phyloP scores from a whole-genome alignment of 92 coral and sea anemone genomes.

The Desmophyllum pertusum region DNA sequence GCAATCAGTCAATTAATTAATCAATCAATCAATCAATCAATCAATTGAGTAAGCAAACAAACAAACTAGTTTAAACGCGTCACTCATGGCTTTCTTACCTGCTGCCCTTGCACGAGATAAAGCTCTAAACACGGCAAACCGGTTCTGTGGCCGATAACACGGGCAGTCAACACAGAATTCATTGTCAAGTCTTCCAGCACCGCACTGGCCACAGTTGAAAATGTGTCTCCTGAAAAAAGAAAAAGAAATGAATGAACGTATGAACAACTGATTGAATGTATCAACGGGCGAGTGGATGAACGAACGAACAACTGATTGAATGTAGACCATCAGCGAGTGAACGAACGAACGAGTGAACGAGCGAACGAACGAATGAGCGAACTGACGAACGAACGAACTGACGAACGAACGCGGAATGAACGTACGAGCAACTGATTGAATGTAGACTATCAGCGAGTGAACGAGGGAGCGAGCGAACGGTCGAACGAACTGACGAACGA shows the following conservation, averaged over 20 bases:
- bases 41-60: no score
- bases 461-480: no score
- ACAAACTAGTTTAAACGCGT: no score
- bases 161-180: constrained; percentile 84
- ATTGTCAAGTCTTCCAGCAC: constrained; percentile 87
- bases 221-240: constrained; percentile 76
- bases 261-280: neutral
- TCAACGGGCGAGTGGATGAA: neutral
- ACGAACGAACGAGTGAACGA: neutral
- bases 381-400: neutral
- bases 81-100: constrained; percentile 52
- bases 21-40: no score
- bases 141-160: constrained; percentile 81
- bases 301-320: neutral
- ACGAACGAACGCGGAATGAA: no score
- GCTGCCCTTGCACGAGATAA: constrained; percentile 84
- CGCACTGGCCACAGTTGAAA: constrained; percentile 88
- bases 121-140: constrained; percentile 90
- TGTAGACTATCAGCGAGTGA: neutral
- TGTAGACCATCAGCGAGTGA: no score
- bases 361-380: neutral
- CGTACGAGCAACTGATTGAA: neutral
- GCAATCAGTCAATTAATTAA: no score
- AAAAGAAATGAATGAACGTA: neutral
- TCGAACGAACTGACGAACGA: no score